phyloP scores from a whole-genome alignment of 2,888 invertebrate species.

The Silvanus unidentatus region DNA sequence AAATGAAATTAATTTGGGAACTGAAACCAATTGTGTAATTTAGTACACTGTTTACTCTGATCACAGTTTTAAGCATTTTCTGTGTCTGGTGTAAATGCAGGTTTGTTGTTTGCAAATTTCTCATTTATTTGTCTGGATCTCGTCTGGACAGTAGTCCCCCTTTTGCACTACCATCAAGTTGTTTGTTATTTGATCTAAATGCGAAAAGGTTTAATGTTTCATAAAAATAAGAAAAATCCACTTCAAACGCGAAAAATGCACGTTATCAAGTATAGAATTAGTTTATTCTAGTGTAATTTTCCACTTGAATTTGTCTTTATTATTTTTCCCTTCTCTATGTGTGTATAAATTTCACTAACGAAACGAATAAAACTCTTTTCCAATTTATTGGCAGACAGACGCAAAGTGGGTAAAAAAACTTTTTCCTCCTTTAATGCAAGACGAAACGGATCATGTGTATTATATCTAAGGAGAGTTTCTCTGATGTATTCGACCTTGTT shows the following conservation, averaged over 20 bases:
- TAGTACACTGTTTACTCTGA: slow-evolving; percentile 11
- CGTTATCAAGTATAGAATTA: too few species aligned
- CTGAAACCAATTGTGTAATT: slow-evolving; percentile 14
- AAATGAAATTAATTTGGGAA: slow-evolving; percentile 13
- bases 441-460: slow-evolving; percentile 13
- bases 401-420: not conserved
- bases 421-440: not conserved
- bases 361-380: slow-evolving; percentile 10
- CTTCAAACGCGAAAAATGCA: too few species aligned
- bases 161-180: too few species aligned
- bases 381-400: slow-evolving; percentile 8
- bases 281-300: too few species aligned
- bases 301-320: too few species aligned
- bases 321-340: too few species aligned
- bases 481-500: slow-evolving; percentile 29
- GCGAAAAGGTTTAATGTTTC: too few species aligned
- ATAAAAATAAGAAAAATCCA: too few species aligned
- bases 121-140: not conserved
- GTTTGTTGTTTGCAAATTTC: not conserved
- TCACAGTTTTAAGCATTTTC: not conserved
- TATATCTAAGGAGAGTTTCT: slow-evolving; percentile 10
- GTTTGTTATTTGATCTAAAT: too few species aligned
- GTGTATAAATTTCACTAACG: not conserved
- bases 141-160: too few species aligned
- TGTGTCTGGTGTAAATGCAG: too few species aligned